Evolutionary conservation across 2,113 vertebrate species (phyloP).

Genomic region (Polypterus bichir): DNA sequence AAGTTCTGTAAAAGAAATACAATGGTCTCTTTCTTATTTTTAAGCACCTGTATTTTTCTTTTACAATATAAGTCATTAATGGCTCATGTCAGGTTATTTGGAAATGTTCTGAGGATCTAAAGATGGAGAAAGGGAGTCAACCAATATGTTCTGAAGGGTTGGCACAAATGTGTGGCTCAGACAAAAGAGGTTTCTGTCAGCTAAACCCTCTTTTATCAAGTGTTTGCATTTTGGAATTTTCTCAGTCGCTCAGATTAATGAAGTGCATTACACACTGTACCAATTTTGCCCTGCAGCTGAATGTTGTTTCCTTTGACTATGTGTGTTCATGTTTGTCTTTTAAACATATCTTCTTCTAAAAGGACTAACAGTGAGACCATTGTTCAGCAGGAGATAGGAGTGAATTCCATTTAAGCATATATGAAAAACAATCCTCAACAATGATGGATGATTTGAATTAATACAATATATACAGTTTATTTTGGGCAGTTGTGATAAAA

Average conservation of each 20-base stretch:
- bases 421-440: not conserved
- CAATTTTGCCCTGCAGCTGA: no score
- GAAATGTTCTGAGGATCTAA: not conserved
- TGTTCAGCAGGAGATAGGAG: not conserved
- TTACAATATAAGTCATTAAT: not conserved
- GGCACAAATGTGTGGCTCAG: conserved; percentile 23
- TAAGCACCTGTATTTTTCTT: conserved; percentile 1
- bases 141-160: conserved; percentile 17
- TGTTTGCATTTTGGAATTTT: conserved; percentile 24
- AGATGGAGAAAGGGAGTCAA: conserved; percentile 23
- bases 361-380: not conserved
- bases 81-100: not conserved
- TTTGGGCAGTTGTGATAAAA: not conserved
- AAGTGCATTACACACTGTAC: no score
- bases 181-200: conserved; percentile 23
- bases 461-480: not conserved
- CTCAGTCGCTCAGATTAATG: no score
- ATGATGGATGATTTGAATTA: not conserved
- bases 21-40: not conserved
- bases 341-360: not conserved
- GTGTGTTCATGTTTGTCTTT: not conserved
- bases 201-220: conserved; percentile 37
- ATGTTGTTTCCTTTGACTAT: not conserved
- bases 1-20: not conserved
- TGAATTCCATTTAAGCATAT: not conserved